These are phyloP conservation scores for Knipowitschia caucasica DNA, from an alignment of 2,797 vertebrate species.

Conservation along the genomic window DNA sequence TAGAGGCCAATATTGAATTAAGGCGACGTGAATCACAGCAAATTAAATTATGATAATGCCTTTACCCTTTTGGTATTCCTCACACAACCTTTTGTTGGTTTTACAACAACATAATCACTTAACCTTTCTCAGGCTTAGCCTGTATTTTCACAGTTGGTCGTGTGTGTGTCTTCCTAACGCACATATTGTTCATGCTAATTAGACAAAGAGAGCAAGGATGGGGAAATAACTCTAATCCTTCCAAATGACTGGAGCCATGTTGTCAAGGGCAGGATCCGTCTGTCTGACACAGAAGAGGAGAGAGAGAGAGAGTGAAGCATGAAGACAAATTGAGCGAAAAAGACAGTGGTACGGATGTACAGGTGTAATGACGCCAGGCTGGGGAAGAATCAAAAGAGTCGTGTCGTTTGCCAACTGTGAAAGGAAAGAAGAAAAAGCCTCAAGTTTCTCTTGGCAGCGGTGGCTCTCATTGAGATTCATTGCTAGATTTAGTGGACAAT, in stretches of 20 bases:
- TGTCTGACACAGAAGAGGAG: constrained; percentile 35
- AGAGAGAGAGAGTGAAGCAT: constrained; percentile 5
- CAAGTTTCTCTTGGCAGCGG: constrained; percentile 58
- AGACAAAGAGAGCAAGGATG: constrained; percentile 21
- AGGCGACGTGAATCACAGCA: constrained; percentile 30
- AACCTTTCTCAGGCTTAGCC: constrained; percentile 58
- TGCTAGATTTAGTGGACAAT: constrained; percentile 55
- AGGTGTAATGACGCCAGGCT: constrained; percentile 13
- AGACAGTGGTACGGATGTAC: constrained; percentile 5
- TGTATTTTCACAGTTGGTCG: constrained; percentile 45
- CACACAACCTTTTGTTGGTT: constrained; percentile 38
- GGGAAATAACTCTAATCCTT: constrained; percentile 47
- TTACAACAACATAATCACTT: constrained; percentile 59
- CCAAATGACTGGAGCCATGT: constrained; percentile 58
- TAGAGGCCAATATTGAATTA: constrained; percentile 49
- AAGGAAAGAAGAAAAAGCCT: constrained; percentile 17
- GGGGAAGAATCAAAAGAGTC: constrained; percentile 35
- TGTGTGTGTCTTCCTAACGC: constrained; percentile 38
- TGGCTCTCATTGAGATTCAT: constrained; percentile 54
- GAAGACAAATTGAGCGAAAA: constrained; percentile 18
- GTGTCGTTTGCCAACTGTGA: constrained; percentile 30
- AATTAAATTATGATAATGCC: constrained; percentile 62
- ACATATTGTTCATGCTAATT: constrained; percentile 50
- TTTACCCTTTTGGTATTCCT: constrained; percentile 40
- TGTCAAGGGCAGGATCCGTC: constrained; percentile 52